Evolutionary conservation across 2,888 invertebrate species (phyloP), one percentile per base, ranked within the genome.

Genomic region (Gastrophysa polygoni): DNA sequence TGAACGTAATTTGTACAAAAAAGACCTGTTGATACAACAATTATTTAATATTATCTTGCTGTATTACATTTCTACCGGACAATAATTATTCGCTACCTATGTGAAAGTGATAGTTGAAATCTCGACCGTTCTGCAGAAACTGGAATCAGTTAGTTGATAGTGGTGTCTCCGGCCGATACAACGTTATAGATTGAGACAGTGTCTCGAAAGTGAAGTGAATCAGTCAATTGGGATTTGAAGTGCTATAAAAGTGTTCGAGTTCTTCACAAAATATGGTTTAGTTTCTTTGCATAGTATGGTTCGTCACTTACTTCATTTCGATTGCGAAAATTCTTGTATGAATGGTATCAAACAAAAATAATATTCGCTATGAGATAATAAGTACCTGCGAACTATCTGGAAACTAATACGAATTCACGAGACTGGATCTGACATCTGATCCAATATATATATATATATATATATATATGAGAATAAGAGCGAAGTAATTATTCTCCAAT

Each of bases 71-170:
- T 58, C 47, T 44, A n/a, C 52, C 58, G 58, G 49, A 32, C 43
- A 49, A 59, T 46, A 29, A 46, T 44, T 17, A 43, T 14, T 11
- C 46, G 49, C 43, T 55, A 51, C 14, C 38, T n/a, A 10, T 51
- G 64, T 64, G 64, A 64, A 64, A 64, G 64, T 61, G 64, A 64
- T 56, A 64, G 64, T 61, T 55, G 54, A 47, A 52, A 32, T 32
- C 32, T 59, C 24, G 59, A 20, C 28, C 32, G 43, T 32, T 51
- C 32, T 57, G 16, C 44, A 17, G 6, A 46, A 57, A 50, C 43
- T 34, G 54, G 54, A 59, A 8, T 50, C 59, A n/a, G n/a, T n/a
- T n/a, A 63, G 63, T 63, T 59, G 38, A 38, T 18, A 51, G 20
- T 59, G 49, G 59, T 34, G 44, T 57, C 57, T 59, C 32, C 24